phyloP scores from a whole-genome alignment of 2,888 invertebrate species.

The Scaptomyza caliginosa region DNA sequence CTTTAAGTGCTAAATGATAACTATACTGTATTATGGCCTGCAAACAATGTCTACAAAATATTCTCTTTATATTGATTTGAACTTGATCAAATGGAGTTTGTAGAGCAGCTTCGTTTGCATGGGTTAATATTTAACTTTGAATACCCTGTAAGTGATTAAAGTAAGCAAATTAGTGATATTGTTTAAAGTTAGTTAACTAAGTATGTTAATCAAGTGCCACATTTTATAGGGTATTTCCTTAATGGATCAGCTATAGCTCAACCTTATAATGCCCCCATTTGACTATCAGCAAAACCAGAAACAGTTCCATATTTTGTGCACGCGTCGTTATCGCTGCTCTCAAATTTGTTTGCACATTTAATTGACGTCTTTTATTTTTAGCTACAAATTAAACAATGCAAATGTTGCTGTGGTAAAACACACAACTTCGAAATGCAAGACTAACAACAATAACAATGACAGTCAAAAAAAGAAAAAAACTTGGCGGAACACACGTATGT shows the following conservation, averaged over 20 bases:
- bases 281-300: conserved; percentile 31
- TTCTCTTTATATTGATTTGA: neutral
- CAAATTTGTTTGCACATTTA: conserved; percentile 59
- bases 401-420: conserved; percentile 39
- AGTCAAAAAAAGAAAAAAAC: conserved; percentile 41
- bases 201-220: too few relatives aligned
- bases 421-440: conserved; percentile 19
- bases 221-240: conserved; percentile 15
- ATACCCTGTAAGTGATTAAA: neutral
- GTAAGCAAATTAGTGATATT: too few relatives aligned
- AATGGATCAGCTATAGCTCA: neutral
- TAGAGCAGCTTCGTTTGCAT: neutral
- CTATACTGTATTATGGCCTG: neutral
- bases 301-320: conserved; percentile 37
- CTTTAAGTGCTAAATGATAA: neutral
- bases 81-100: neutral
- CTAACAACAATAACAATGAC: conserved; percentile 13
- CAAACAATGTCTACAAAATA: neutral
- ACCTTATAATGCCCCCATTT: conserved; percentile 42
- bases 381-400: conserved; percentile 56
- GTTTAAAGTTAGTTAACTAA: too few relatives aligned
- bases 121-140: neutral
- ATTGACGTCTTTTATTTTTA: conserved; percentile 69
- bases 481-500: conserved; percentile 26
- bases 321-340: conserved; percentile 29